phyloP scores from a whole-genome alignment of 2,797 vertebrate genomes.

The Scleropages formosus region DNA sequence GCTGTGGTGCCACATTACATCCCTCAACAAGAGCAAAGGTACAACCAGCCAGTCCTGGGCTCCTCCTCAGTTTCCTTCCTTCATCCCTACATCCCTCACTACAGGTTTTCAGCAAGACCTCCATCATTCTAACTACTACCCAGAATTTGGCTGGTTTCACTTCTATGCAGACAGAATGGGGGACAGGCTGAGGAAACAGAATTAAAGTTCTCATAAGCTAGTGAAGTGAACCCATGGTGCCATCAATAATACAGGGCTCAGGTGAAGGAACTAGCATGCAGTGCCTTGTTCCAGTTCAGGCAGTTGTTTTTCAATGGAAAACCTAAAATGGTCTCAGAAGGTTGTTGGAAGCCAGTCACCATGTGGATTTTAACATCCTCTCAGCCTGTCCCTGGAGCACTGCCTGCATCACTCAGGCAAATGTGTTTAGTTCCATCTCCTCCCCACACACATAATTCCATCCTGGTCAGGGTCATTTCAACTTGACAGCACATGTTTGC shows the following conservation, averaged over 20 bases:
- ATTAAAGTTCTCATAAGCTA: background rate
- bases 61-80: background rate
- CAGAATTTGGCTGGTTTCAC: background rate
- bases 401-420: background rate
- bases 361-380: background rate
- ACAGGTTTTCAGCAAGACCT: no score
- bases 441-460: background rate
- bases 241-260: background rate
- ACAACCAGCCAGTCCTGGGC: background rate
- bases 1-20: no score
- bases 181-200: background rate
- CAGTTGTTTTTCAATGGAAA: background rate
- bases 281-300: background rate
- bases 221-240: background rate
- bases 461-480: background rate
- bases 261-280: background rate
- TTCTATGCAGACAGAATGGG: conserved; percentile 6
- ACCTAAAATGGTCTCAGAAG: conserved; percentile 12
- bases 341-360: background rate
- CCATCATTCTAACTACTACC: background rate
- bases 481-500: no score
- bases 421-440: background rate
- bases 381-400: conserved; percentile 1
- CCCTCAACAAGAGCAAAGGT: no score
- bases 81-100: conserved; percentile 11